A percentile compares a stretch with the other conserved stretches of the same genome.
phyloP scores from a whole-genome alignment of 2,888 invertebrate species.

The Keiferia lycopersicella region DNA sequence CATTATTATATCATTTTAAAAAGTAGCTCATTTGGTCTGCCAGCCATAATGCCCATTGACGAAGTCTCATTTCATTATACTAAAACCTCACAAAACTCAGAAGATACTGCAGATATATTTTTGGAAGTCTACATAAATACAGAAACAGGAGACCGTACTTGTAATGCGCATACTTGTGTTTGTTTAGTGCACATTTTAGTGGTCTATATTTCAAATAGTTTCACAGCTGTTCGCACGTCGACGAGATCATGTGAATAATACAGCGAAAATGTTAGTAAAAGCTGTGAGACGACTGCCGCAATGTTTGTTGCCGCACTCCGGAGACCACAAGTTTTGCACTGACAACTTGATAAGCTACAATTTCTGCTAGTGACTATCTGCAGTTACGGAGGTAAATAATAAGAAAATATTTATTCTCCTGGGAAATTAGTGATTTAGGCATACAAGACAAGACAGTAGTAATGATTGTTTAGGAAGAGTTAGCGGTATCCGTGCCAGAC shows the following conservation, averaged over 20 bases:
- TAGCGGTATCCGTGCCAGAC: too few relatives aligned
- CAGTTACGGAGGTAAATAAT: not conserved
- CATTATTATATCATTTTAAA: too few relatives aligned
- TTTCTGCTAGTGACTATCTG: slow-evolving; percentile 7
- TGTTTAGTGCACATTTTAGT: not conserved
- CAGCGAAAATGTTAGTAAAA: slow-evolving; percentile 16
- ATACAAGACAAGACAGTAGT: not conserved
- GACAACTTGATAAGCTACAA: slow-evolving; percentile 14
- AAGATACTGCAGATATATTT: too few relatives aligned
- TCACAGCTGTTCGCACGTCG: not conserved
- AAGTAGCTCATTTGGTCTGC: too few relatives aligned
- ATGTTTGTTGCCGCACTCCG: not conserved
- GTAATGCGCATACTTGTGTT: not conserved
- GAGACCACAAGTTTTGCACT: slow-evolving; percentile 12
- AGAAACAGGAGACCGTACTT: not conserved
- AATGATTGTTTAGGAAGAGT: too few relatives aligned
- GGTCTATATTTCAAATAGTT: slow-evolving; percentile 3
- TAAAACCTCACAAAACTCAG: too few relatives aligned
- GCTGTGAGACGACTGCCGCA: slow-evolving; percentile 4
- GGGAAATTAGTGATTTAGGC: not conserved
- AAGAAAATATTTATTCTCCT: not conserved
- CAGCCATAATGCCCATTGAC: too few relatives aligned
- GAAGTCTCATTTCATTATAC: too few relatives aligned
- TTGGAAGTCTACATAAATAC: too few relatives aligned
- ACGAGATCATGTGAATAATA: slow-evolving; percentile 15